Evolutionary conservation across 2,113 vertebrate genomes (phyloP).

Genomic region (Vidua chalybeata): DNA sequence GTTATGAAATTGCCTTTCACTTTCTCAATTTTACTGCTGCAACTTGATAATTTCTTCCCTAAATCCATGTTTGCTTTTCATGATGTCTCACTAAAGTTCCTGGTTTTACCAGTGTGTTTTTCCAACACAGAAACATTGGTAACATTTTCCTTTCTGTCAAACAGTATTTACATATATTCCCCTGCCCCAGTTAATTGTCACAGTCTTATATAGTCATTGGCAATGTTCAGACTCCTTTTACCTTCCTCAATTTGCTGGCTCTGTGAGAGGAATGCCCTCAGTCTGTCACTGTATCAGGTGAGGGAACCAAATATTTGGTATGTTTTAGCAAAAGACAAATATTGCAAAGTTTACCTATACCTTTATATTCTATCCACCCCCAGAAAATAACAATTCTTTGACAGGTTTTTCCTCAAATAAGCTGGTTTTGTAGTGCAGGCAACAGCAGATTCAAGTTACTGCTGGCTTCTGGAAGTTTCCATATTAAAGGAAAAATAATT

Average conservation of each 20-base stretch:
- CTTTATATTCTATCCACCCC: neutral
- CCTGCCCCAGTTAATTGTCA: neutral
- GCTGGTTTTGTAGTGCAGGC: neutral
- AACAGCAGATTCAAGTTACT: neutral
- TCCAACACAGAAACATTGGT: neutral
- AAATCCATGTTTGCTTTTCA: neutral
- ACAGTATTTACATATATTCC: neutral
- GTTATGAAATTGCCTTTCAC: neutral
- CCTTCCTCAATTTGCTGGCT: neutral
- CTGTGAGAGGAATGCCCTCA: neutral
- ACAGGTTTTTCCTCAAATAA: neutral
- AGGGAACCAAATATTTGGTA: neutral
- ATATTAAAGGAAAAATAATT: neutral
- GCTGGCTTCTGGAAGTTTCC: neutral
- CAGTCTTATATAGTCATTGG: neutral
- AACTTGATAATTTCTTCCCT: neutral
- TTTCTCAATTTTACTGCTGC: neutral
- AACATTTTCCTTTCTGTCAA: neutral
- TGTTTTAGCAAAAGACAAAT: neutral
- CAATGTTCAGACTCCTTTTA: neutral
- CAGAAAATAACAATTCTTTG: neutral
- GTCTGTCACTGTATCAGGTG: too few species aligned
- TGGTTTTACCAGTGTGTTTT: neutral
- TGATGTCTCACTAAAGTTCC: neutral
- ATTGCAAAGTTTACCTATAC: neutral